Conservation (phyloP, 2,888 invertebrate species). For the Pasiphila rectangulata region DNA sequence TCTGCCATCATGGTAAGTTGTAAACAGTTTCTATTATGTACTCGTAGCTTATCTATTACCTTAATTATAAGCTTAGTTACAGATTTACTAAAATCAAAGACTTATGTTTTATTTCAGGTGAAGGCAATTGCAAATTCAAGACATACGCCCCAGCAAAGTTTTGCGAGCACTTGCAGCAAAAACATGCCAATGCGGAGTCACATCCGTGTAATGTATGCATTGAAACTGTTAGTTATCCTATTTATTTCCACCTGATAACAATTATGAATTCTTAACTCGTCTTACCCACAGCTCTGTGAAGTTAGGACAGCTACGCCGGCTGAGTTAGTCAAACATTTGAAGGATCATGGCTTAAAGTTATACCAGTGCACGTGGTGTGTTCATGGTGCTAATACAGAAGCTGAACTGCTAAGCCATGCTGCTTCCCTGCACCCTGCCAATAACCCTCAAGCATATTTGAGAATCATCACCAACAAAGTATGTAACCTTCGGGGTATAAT, state of each 20-base stretch:
- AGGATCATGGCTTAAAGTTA: slow-evolving; percentile 60
- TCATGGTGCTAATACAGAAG: slow-evolving; percentile 59
- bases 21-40: background rate
- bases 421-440: slow-evolving; percentile 63
- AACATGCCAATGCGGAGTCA: slow-evolving; percentile 40
- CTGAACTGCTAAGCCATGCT: slow-evolving; percentile 57
- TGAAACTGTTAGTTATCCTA: no score
- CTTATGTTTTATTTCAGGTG: slow-evolving; percentile 31
- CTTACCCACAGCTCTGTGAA: slow-evolving; percentile 50
- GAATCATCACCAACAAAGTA: slow-evolving; percentile 51
- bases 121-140: slow-evolving; percentile 50
- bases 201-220: slow-evolving; percentile 59
- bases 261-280: background rate
- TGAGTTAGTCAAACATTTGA: slow-evolving; percentile 59
- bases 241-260: no score
- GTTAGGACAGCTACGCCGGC: slow-evolving; percentile 35
- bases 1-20: slow-evolving; percentile 57
- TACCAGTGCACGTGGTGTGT: slow-evolving; percentile 73
- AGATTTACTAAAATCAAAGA: no score
- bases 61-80: no score
- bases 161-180: slow-evolving; percentile 53
- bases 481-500: no score
- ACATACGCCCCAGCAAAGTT: slow-evolving; percentile 61
- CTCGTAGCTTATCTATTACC: no score
- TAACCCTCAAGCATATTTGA: slow-evolving; percentile 64